Evolutionary conservation across 2,113 vertebrate species (phyloP), one percentile per base, ranked within the genome.

Genomic region (Crotalus horridus): DNA sequence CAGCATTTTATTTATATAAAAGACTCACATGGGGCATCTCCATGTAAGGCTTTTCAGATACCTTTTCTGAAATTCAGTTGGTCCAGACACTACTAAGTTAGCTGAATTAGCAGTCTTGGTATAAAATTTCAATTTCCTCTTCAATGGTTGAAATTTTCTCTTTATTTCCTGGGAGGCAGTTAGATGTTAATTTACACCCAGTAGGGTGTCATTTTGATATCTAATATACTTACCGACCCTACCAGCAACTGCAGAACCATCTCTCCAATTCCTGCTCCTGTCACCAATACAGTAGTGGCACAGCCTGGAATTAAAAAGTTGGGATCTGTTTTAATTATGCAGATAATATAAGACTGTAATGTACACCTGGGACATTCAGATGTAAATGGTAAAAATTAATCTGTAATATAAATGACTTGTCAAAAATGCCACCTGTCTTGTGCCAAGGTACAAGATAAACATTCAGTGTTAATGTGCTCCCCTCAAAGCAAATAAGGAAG

Each of bases 221-320:
- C 89, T 12, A 3, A 58, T 13, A 0, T 92, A 96, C 98, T 97
- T 97, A 99, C 99, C 96, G 96, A 98, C 46, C 99, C 99, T 10
- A 99, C 98, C 17, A 99, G 96, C 54, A 99, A 95, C 98, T 99
- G 99, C 4, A 99, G 97, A 5, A 98, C 92, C 99, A 99, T 99
- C 97, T 99, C 99, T 0, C 99, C 99, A 1, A 98, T 93, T 43
- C 98, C 98, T 29, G 99, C 99, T n/a, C 98, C 98, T 0, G 98
- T 99, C 95, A 99, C 99, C 93, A 99, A 96, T 90, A 99, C 97
- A 0, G 98, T 98, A 0, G 99, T 99, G 12, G 98, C 99, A 96
- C 99, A 99, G 29, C 99, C 99, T 99, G 95, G 53, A 87, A 53
- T 90, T 86, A 54, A 54, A 89, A 91, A 0, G 69, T 81, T 81